phyloP scores from a whole-genome alignment of 2,888 invertebrate species.

The Glyphotaelius pellucidus region DNA sequence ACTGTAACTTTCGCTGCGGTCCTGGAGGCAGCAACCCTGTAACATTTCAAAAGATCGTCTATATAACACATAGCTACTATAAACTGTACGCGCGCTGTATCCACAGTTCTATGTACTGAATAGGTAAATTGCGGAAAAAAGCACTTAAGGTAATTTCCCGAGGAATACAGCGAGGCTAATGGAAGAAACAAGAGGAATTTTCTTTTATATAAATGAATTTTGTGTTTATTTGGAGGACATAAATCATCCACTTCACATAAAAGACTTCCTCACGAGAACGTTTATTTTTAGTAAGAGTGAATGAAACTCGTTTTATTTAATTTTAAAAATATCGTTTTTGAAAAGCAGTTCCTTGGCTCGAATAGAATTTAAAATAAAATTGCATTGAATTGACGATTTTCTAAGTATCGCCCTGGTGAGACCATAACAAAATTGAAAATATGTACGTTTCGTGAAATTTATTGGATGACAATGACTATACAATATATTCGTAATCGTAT shows the following conservation, averaged over 20 bases:
- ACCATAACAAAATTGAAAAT: no score
- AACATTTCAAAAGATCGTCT: conserved; percentile 16
- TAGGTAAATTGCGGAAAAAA: conserved; percentile 23
- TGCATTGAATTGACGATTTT: no score
- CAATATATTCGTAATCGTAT: no score
- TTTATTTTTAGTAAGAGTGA: background rate
- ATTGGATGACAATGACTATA: no score
- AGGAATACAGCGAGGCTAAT: background rate
- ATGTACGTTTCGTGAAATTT: no score
- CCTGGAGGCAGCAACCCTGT: background rate
- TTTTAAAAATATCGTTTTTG: background rate
- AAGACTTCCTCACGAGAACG: background rate
- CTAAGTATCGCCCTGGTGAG: no score
- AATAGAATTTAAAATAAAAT: no score
- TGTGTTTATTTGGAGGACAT: background rate
- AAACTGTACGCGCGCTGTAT: conserved; percentile 3
- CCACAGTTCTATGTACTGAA: background rate
- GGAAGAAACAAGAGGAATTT: conserved; percentile 8
- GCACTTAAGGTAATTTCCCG: conserved; percentile 33
- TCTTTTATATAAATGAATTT: background rate
- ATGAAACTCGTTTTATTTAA: background rate
- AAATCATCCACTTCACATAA: background rate
- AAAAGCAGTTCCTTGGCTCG: no score
- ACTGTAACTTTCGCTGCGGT: background rate
- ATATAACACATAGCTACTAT: background rate